phyloP scores from a whole-genome alignment of 2,113 vertebrate genomes.

The Euleptes europaea region DNA sequence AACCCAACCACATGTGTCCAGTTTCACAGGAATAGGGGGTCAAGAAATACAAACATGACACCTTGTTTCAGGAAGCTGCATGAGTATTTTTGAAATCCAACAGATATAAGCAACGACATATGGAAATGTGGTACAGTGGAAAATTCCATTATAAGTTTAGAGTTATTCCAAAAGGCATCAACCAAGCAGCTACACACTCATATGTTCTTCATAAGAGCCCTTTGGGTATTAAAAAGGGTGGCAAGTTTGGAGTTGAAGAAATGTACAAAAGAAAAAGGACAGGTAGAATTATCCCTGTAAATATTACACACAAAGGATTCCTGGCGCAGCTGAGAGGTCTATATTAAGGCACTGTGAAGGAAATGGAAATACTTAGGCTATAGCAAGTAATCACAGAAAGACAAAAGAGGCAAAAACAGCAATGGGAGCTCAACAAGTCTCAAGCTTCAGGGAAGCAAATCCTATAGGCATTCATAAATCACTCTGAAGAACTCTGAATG shows the following conservation, averaged over 20 bases:
- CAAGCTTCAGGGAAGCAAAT: background rate
- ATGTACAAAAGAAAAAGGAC: background rate
- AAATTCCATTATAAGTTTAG: background rate
- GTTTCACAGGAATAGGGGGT: background rate
- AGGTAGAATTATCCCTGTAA: background rate
- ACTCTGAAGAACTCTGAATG: background rate
- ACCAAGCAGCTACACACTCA: background rate
- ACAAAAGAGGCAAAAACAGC: background rate
- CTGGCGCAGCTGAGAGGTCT: background rate
- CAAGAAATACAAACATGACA: background rate
- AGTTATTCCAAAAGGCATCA: background rate
- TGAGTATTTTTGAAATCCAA: background rate
- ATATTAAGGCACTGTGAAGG: background rate
- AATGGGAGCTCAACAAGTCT: background rate
- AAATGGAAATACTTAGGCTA: background rate
- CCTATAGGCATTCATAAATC: background rate
- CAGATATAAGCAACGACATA: background rate
- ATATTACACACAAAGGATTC: background rate
- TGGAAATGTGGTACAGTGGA: background rate
- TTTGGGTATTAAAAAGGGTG: background rate
- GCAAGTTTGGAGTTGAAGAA: background rate
- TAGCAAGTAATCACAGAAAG: accelerated
- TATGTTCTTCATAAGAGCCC: background rate
- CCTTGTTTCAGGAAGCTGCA: background rate
- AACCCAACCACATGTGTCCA: background rate